Evolutionary conservation across 2,888 invertebrate species (phyloP), one percentile per base, ranked within the genome.

Genomic region (Eupithecia inturbata): DNA sequence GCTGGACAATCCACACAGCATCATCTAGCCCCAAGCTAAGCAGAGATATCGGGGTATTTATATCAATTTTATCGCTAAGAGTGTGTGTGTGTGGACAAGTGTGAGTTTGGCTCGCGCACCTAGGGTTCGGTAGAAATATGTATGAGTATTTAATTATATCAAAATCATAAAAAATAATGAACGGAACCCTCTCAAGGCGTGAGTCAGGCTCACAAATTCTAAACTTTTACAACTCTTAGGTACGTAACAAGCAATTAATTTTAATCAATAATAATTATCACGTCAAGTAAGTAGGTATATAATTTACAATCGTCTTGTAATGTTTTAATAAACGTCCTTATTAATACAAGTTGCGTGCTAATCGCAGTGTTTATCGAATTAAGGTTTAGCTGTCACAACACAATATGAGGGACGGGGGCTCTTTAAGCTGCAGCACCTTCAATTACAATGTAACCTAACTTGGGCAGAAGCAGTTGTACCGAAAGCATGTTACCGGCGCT

Each of bases 381-480:
- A 72, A 70, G 63, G 39, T 16, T 67, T 53, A 66, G 68, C 68
- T 71, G 41, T 70, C 67, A 75, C 62, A 70, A 71, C 45, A 70
- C 57, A 57, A 57, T 26, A 57, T 66, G 67, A 68, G 53, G 22
- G 45, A 39, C 69, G 67, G n/a, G n/a, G n/a, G 62, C 53, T 70
- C 72, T 72, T 63, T 77, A 73, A 75, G 39, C 72, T 62, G 74
- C 70, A 68, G 33, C 31, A 69, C 60, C 64, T 66, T 60, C 28
- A 73, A 53, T 9, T 53, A 53, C 49, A 22, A 53, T 53, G 22
- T 53, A 53, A 70, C 26, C 26, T 62, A 28, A 33, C 36, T 62
- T 70, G 62, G 14, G 1, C 57, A 41, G 26, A 28, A 36, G 16
- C n/a, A 67, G 5, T 68, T 41, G 57, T 39, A 64, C 12, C 60